Base-by-base conservation (phyloP, 2,113 vertebrate species). In the Chaetura pelagica region DNA sequence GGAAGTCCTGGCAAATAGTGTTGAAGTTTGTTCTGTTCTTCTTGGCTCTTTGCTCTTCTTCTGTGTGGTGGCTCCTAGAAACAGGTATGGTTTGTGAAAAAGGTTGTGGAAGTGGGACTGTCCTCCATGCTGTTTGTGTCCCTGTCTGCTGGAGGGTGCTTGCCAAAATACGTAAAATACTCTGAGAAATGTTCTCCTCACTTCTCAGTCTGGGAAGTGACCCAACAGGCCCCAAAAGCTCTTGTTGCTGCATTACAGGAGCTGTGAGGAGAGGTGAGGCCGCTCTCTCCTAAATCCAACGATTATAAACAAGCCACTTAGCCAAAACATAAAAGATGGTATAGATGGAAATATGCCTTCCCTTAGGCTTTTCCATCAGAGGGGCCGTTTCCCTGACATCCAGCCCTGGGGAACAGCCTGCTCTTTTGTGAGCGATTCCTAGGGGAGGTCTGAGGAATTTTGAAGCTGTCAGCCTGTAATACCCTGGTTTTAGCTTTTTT, bases 381-480 rank as follows among this genome's bases (percentile, higher is more conserved):
- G 57, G 68, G 44, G 49, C 84, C 90, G 72, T 90, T 94, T 86
- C 85, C 79, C 94, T 89, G 89, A 89, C 90, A 79, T n/a, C 72
- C 84, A 89, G 71, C 93, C 81, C 78, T 68, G 64, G 82, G 93
- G 92, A 96, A 51, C 6, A 87, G 81, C 89, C 63, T 58, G 55
- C 55, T 94, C 83, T 92, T 96, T 95, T 93, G 93, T 94, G 82
- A 86, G 79, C 1, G 6, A 78, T 92, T 95, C 90, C 94, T 95
- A 62, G 1, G 78, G 96, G 93, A 95, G 94, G 90, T 90, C 85
- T 90, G 73, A 94, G 88, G 94, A 96, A 93, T 96, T 96, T 48
- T 81, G 85, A 90, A 84, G 94, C 94, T 95, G 96, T 94, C 95
- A 96, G 88, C 42, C 92, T 97, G 52, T 97, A 97, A 96, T 94